These are phyloP conservation scores for Sylvilagus bachmani DNA, from an alignment of 2,113 vertebrate genomes.

Conservation along the genomic window DNA sequence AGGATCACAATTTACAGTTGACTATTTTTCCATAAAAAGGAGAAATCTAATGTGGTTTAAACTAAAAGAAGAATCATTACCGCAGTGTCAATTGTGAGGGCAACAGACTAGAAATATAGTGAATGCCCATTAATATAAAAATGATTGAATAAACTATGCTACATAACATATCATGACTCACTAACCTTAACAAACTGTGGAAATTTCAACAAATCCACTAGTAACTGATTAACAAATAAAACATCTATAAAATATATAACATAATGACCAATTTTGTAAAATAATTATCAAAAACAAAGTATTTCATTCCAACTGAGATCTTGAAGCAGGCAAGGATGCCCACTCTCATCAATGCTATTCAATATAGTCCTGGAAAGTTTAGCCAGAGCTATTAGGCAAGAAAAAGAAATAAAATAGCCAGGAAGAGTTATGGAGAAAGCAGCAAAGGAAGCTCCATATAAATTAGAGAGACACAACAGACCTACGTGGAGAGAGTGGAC, in stretches of 20 bases:
- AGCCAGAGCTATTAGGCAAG: no score
- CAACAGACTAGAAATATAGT: background rate
- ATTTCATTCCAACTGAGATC: no score
- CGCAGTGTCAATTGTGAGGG: background rate
- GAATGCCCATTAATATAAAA: background rate
- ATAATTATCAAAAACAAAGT: background rate
- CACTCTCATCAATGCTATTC: no score
- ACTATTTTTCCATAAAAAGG: background rate
- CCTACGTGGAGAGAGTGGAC: no score
- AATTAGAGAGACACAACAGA: no score
- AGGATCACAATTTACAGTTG: background rate
- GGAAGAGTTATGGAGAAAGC: no score
- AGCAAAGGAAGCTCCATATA: no score
- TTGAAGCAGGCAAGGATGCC: no score
- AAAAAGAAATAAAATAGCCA: no score
- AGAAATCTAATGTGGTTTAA: background rate
- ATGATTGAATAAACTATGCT: background rate
- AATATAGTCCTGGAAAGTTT: no score
- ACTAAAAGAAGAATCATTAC: background rate
- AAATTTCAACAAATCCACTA: constrained; percentile 15
- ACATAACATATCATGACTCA: background rate
- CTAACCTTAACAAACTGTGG: background rate
- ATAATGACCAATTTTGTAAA: background rate
- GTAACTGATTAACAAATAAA: constrained; percentile 2
- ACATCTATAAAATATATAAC: background rate